Conservation (phyloP, 2,113 vertebrate genomes). For the Sinocyclocheilus anshuiensis region DNA sequence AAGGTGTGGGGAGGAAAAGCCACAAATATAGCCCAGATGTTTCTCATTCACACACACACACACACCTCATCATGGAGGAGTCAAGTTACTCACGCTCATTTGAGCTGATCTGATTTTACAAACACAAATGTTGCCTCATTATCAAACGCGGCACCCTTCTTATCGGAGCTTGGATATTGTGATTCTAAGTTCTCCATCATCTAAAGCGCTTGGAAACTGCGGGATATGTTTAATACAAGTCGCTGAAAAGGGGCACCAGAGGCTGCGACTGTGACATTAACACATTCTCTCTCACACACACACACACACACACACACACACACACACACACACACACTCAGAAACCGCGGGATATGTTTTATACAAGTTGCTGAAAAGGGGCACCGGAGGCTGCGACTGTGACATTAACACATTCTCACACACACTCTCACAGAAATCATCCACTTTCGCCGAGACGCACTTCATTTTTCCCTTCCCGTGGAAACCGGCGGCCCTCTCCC, state of each 20-base stretch:
- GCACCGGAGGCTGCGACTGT: neutral
- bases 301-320: too few relatives aligned
- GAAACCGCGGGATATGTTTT: neutral
- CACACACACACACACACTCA: too few relatives aligned
- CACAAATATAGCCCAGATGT: conserved; percentile 49
- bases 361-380: neutral
- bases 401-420: conserved; percentile 2
- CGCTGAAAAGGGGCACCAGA: conserved; percentile 7
- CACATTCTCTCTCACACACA: neutral
- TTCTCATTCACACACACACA: conserved; percentile 34
- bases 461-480: conserved; percentile 19
- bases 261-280: conserved; percentile 9
- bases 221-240: conserved; percentile 5
- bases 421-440: conserved; percentile 17
- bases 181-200: neutral
- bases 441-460: conserved; percentile 1
- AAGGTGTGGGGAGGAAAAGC: conserved; percentile 59
- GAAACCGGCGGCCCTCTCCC: conserved; percentile 30
- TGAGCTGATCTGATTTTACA: conserved; percentile 61
- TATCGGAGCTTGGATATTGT: neutral
- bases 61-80: conserved; percentile 45
- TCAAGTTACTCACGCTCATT: conserved; percentile 59
- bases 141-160: neutral
- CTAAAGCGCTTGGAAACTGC: neutral
- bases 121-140: conserved; percentile 36